Conservation (phyloP, 2,797 vertebrate species). For the Loriculus beryllinus region DNA sequence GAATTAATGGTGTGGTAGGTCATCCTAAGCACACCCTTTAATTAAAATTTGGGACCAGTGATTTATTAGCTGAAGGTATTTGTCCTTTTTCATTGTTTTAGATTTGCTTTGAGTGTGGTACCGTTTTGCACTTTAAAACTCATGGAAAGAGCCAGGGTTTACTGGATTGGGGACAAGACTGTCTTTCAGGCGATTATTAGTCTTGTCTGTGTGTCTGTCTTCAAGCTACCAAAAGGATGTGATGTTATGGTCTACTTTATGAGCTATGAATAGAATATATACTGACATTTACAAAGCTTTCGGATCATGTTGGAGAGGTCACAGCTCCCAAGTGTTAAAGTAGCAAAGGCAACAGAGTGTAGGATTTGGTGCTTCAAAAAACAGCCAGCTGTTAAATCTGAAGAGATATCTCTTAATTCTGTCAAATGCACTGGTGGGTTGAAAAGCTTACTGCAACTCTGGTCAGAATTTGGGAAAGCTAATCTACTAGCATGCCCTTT, state of each 20-base stretch:
- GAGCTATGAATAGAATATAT: background rate
- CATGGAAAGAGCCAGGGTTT: background rate
- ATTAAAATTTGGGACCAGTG: background rate
- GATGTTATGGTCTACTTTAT: background rate
- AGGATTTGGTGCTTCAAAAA: background rate
- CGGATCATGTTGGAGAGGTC: background rate
- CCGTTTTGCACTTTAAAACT: background rate
- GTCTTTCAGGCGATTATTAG: background rate
- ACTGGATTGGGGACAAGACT: background rate
- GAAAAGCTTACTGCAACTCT: conserved; percentile 69
- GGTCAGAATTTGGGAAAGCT: conserved; percentile 53
- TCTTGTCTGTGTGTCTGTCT: background rate
- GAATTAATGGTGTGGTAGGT: background rate
- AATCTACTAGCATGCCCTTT: conserved; percentile 4
- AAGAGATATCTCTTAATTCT: background rate
- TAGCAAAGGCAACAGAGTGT: background rate
- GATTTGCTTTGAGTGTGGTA: background rate
- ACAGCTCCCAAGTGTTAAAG: background rate
- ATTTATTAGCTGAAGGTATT: background rate
- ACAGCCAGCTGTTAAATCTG: background rate
- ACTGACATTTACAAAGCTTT: background rate
- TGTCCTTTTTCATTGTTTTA: background rate
- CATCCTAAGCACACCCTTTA: background rate
- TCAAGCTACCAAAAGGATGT: background rate
- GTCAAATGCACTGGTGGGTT: conserved; percentile 27